phyloP scores from a whole-genome alignment of 2,797 vertebrate species.

The Corythornis leucogaster region DNA sequence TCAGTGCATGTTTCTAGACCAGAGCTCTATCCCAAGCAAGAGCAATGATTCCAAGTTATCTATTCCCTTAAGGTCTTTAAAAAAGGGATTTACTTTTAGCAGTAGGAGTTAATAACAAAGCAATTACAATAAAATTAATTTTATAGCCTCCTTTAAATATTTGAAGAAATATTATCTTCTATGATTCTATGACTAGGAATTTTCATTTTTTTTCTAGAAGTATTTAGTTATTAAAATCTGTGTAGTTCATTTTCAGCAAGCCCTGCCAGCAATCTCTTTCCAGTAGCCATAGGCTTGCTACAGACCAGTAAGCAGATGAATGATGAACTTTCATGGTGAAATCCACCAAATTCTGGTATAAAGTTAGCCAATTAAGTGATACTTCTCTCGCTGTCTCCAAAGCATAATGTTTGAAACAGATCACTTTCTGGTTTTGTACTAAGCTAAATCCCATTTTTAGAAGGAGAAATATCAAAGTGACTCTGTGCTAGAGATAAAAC shows the following conservation, averaged over 20 bases:
- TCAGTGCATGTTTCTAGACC: not conserved
- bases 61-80: not conserved
- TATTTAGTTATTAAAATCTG: constrained; percentile 19
- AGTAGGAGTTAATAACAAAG: not conserved
- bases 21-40: not conserved
- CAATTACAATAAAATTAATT: not conserved
- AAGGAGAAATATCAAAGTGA: not conserved
- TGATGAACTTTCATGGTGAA: constrained; percentile 20
- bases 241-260: not conserved
- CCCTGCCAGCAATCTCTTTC: not conserved
- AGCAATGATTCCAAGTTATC: not conserved
- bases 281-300: constrained; percentile 15
- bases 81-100: not conserved
- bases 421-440: constrained; percentile 46
- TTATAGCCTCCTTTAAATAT: not conserved
- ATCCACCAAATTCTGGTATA: constrained; percentile 33
- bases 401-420: constrained; percentile 40
- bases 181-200: not conserved
- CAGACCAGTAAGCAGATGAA: constrained; percentile 6
- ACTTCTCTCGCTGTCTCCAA: constrained; percentile 47
- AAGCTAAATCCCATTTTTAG: constrained; percentile 27
- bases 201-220: not conserved
- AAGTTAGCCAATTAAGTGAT: constrained; percentile 18
- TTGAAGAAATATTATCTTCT: not conserved
- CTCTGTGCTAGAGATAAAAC: not conserved